Percentiles rank a stretch among this genome's conserved stretches.
Conservation (phyloP, 2,888 invertebrate species). For the Quadriops clusia region DNA sequence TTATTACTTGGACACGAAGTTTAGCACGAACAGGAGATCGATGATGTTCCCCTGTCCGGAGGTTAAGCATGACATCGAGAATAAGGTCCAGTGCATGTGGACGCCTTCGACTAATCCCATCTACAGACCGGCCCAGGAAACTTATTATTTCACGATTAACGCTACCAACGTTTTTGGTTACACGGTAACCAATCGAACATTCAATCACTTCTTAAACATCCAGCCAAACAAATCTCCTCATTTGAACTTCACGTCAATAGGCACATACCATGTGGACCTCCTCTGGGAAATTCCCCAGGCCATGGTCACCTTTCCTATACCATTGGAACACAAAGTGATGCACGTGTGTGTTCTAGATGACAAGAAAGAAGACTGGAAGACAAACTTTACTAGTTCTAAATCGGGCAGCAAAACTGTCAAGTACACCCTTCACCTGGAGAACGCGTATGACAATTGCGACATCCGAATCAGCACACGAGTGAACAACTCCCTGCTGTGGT, state of each 20-base stretch:
- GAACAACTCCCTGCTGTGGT: conserved; percentile 50
- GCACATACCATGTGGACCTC: too few relatives aligned
- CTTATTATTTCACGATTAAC: conserved; percentile 47
- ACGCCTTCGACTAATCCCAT: conserved; percentile 38
- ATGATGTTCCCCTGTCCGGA: too few relatives aligned
- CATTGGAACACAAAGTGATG: conserved; percentile 39
- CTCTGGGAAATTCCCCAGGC: conserved; percentile 40
- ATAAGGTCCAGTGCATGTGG: conserved; percentile 38
- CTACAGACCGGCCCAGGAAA: conserved; percentile 41
- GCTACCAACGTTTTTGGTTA: conserved; percentile 51
- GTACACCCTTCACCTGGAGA: too few relatives aligned
- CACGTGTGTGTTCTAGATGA: conserved; percentile 40
- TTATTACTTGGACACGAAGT: too few relatives aligned
- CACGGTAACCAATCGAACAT: conserved; percentile 38
- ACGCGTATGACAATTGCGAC: conserved; percentile 58
- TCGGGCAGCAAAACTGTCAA: too few relatives aligned
- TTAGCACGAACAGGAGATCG: too few relatives aligned
- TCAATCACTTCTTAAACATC: conserved; percentile 47
- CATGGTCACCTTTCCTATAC: conserved; percentile 40
- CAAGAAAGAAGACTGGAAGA: conserved; percentile 17
- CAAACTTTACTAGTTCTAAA: conserved; percentile 41
- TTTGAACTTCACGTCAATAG: neutral
- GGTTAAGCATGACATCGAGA: too few relatives aligned
- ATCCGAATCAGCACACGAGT: conserved; percentile 58
- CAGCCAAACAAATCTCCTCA: conserved; percentile 17